Base-by-base conservation (phyloP, 2,113 vertebrate genomes). In the Larimichthys polyactis region DNA sequence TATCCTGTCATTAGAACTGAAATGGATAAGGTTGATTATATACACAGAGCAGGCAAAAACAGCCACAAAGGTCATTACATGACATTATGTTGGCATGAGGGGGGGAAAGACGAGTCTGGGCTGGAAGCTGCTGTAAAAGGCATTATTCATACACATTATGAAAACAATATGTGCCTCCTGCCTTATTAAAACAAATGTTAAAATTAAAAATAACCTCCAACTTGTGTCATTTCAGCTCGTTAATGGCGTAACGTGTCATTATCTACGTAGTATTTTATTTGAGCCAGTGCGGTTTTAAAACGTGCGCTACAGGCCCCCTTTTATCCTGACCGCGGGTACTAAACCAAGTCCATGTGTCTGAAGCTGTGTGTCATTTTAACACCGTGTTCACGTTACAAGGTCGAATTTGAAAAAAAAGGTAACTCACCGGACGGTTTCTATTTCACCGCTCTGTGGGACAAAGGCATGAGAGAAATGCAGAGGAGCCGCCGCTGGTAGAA, bases 1-100 rank as follows among this genome's bases (percentile, higher is more conserved):
- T 4, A 77, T 65, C 82, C 77, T 77, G 81, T 86, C 58, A 87
- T 90, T 80, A 86, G n/a, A 40, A 48, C 19, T 17, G 60, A 24
- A 84, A 87, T 49, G 71, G 55, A 27, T 85, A 5, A 11, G 0
- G 58, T 63, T 87, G 84, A 91, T 87, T 87, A 85, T 20, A 89
- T 62, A 86, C 72, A 81, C 87, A 81, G 29, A 16, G 3, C 1
- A 55, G 67, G 58, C 20, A 82, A 11, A 81, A 84, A 81, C 70
- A 81, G 46, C 16, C 24, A 58, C 24, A 19, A 24, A 60, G 48
- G 5, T 5, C 3, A 67, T 79, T 68, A 72, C 32, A 3, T 55
- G 46, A 69, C 11, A 71, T 58, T 57, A 40, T n/a, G 8, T 16
- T 65, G 11, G 15, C 11, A n/a, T 16, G 29, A 69, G 0, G 0